A percentile compares a stretch with the other conserved stretches of the same genome.
Conservation (phyloP, 2,113 vertebrate species). For the Chaetodon auriga region DNA sequence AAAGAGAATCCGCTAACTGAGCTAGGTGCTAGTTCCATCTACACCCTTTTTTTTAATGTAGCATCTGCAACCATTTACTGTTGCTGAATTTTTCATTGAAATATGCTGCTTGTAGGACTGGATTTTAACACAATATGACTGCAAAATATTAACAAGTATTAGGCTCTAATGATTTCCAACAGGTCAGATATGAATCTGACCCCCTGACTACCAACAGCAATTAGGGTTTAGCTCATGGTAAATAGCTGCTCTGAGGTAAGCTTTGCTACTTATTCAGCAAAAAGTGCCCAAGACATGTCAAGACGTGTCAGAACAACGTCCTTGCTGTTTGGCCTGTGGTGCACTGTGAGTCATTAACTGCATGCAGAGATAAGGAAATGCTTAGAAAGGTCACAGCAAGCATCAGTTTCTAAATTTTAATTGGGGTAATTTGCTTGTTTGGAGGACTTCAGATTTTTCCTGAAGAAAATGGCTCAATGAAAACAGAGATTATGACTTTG, state of each 20-base stretch:
- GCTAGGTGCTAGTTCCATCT: neutral
- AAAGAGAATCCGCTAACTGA: neutral
- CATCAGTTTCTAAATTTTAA: conserved; percentile 7
- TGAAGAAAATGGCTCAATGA: neutral
- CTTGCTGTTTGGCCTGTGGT: conserved; percentile 43
- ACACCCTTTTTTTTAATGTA: neutral
- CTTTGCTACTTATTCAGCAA: conserved; percentile 31
- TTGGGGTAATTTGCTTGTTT: neutral
- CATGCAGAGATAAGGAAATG: conserved; percentile 2
- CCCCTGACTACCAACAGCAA: conserved; percentile 20
- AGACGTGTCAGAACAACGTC: conserved; percentile 57
- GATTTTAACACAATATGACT: neutral
- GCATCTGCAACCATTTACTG: neutral
- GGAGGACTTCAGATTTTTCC: neutral
- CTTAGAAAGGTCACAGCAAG: conserved; percentile 24
- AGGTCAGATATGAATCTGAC: conserved; percentile 13
- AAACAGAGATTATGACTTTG: neutral
- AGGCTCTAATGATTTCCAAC: neutral
- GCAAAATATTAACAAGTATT: neutral
- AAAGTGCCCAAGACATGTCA: conserved; percentile 49
- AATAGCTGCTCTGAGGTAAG: conserved; percentile 13
- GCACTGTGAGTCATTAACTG: conserved; percentile 39
- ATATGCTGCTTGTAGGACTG: neutral
- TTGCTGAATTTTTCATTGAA: neutral
- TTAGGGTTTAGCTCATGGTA: conserved; percentile 18